Base-by-base conservation (phyloP, 2,113 vertebrate species). In the Ophiodon elongatus region DNA sequence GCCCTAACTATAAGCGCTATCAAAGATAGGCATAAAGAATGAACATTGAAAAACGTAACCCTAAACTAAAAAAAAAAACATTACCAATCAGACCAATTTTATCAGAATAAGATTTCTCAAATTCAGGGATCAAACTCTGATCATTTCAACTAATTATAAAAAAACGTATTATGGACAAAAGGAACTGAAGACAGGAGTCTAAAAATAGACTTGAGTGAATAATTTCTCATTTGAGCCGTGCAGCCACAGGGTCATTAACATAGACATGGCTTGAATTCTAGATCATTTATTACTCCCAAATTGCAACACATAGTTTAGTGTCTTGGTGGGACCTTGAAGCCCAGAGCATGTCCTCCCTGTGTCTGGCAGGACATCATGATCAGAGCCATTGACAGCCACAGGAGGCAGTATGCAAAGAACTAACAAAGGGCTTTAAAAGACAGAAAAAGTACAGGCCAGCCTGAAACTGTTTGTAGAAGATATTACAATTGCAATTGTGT, bases 261-360 rank as follows among this genome's bases (percentile, higher is more conserved):
- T 72, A 79, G 77, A 86, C 83, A 79, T 81, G 81, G 83, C 74
- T 92, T 83, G 62, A 89, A 91, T 93, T 91, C 66, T 73, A 64
- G 70, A 81, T 90, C 83, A 90, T 93, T 91, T 85, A 83, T 80
- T 80, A 85, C 91, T 89, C 84, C 85, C 80, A 81, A 72, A 81
- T 78, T 80, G 70, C 79, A 90, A 88, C 86, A 90, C 89, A 89
- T 60, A 84, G 85, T 84, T 86, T 88, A 92, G 72, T 87, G 79
- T 80, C 85, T 88, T 90, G 73, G 59, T 87, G 87, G 74, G 88
- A 91, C 83, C 79, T 80, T 76, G 64, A 78, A 85, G 77, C 73
- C 60, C 73, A n/a, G 76, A 86, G 63, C 79, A 83, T 77, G 79
- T 82, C 78, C 31, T 86, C 63, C 19, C 6, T 7, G n/a, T 77